Percentiles rank a stretch among this genome's conserved stretches.
phyloP scores from a whole-genome alignment of 1,140 invertebrate genomes.

The Ganaspis sp. region DNA sequence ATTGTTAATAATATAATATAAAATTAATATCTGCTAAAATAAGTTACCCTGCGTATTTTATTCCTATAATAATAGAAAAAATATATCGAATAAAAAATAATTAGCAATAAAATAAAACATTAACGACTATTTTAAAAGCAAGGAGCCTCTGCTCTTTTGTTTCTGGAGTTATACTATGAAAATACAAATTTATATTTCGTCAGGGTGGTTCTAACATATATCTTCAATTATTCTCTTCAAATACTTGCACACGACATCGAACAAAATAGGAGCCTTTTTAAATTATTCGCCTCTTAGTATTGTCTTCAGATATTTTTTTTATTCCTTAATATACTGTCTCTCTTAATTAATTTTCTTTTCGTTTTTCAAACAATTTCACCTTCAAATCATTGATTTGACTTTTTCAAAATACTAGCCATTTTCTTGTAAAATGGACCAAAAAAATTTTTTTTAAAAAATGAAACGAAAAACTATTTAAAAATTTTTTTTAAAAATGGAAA shows the following conservation, averaged over 20 bases:
- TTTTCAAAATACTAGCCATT: too few relatives aligned
- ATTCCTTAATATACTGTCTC: not conserved
- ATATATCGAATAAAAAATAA: not conserved
- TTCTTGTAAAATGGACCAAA: too few relatives aligned
- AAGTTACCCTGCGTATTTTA: too few relatives aligned
- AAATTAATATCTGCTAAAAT: too few relatives aligned
- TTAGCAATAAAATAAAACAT: not conserved
- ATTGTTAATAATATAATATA: too few relatives aligned
- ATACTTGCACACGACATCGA: slow-evolving; percentile 7
- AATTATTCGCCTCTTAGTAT: not conserved
- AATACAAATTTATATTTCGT: not conserved
- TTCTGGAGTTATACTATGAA: not conserved
- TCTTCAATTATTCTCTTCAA: not conserved
- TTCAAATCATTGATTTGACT: too few relatives aligned
- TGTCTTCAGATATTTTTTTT: slow-evolving; percentile 9
- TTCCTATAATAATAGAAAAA: too few relatives aligned
- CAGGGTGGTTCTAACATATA: not conserved
- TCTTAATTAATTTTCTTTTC: not conserved
- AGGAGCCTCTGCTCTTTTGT: not conserved
- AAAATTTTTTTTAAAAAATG: too few relatives aligned
- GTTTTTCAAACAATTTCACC: not conserved
- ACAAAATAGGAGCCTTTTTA: not conserved
- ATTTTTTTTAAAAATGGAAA: too few relatives aligned
- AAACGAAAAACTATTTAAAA: too few relatives aligned
- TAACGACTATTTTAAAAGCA: not conserved